phyloP scores from a whole-genome alignment of 2,797 vertebrate genomes.

The Poeciliopsis presidionis region DNA sequence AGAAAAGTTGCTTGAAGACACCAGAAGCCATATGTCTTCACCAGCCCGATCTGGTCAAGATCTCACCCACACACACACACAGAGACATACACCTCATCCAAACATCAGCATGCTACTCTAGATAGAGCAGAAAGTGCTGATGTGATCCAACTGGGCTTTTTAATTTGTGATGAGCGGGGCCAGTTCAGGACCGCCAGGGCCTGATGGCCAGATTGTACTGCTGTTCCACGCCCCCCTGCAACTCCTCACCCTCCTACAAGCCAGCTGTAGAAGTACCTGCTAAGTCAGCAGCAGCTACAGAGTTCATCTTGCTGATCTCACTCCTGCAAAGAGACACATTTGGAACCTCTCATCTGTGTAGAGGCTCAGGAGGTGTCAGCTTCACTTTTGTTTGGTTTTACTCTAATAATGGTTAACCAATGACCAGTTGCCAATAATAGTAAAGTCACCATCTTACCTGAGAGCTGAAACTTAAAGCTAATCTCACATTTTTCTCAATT shows the following conservation, averaged over 20 bases:
- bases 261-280: conserved; percentile 66
- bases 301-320: conserved; percentile 24
- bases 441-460: not conserved
- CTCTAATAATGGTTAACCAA: not conserved
- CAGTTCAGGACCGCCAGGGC: conserved; percentile 44
- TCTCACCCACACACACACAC: conserved; percentile 9
- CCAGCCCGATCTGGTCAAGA: conserved; percentile 52
- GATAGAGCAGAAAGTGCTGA: conserved; percentile 60
- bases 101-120: conserved; percentile 54
- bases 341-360: conserved; percentile 18
- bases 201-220: conserved; percentile 55
- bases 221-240: not conserved
- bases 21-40: conserved; percentile 49
- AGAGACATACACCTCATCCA: conserved; percentile 10
- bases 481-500: no score
- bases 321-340: conserved; percentile 10
- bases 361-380: not conserved
- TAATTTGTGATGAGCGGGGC: conserved; percentile 70
- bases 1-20: conserved; percentile 44
- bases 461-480: not conserved
- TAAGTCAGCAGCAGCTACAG: conserved; percentile 49
- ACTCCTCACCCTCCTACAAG: not conserved
- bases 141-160: conserved; percentile 62
- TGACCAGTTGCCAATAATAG: not conserved
- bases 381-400: not conserved